A percentile compares a stretch with the other conserved stretches of the same genome.
Evolutionary conservation across 2,797 vertebrate species (phyloP).

Genomic region (Myotis findleyi): DNA sequence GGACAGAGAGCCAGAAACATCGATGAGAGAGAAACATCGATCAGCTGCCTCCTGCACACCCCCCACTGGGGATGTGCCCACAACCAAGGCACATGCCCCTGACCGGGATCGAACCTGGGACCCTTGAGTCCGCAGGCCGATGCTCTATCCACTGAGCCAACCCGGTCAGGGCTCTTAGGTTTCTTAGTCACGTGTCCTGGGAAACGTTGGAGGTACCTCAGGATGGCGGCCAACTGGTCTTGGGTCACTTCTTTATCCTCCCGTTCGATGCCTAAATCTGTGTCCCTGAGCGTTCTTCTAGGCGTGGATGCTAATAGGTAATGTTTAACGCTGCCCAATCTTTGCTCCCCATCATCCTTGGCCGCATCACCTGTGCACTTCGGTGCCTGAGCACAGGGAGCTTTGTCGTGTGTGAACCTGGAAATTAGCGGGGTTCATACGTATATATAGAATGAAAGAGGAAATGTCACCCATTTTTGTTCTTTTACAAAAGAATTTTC

Average conservation of each 20-base stretch:
- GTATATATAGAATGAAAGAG: background rate
- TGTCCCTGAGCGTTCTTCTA: slow-evolving; percentile 52
- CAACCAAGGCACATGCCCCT: too few species aligned
- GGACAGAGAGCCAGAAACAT: too few species aligned
- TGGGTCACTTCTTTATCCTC: slow-evolving; percentile 22
- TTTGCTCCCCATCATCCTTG: background rate
- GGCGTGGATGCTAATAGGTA: slow-evolving; percentile 15
- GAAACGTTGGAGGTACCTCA: background rate
- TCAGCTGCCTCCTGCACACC: too few species aligned
- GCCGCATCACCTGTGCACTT: background rate
- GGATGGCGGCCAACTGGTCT: background rate
- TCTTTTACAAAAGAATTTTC: slow-evolving; percentile 17
- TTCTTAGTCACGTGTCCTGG: background rate
- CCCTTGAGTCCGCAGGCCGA: too few species aligned
- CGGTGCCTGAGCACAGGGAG: background rate
- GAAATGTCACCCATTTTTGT: slow-evolving; percentile 2
- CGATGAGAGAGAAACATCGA: too few species aligned
- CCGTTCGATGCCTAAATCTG: background rate
- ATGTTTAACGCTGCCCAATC: background rate
- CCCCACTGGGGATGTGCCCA: too few species aligned
- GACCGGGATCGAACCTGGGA: too few species aligned
- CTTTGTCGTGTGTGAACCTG: background rate
- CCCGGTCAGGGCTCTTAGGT: background rate
- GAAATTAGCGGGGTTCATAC: background rate
- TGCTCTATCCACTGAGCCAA: too few species aligned